phyloP scores from a whole-genome alignment of 2,113 vertebrate species.

The Calidris pugnax region DNA sequence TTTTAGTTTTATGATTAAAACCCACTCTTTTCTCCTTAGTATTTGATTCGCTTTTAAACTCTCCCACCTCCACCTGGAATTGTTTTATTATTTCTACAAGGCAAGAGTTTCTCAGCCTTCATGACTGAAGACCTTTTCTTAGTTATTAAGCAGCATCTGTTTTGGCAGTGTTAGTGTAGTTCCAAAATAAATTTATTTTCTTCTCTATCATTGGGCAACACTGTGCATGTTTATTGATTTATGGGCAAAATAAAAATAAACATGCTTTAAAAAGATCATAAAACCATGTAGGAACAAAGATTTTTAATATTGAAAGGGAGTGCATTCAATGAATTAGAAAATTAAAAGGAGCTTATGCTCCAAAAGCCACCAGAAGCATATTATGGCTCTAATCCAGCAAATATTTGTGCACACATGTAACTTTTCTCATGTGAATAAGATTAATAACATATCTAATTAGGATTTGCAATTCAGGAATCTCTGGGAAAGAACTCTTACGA shows the following conservation, averaged over 20 bases:
- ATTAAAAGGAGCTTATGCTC: slow-evolving; percentile 17
- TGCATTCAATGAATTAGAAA: slow-evolving; percentile 20
- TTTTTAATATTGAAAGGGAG: background rate
- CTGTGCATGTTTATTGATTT: background rate
- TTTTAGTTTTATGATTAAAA: background rate
- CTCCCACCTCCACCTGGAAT: background rate
- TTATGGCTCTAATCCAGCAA: slow-evolving; percentile 36
- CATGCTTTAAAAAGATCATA: background rate
- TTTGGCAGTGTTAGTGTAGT: background rate
- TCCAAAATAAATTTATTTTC: background rate
- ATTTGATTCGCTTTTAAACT: background rate
- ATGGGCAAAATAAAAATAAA: background rate
- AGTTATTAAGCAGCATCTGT: background rate
- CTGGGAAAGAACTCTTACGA: background rate
- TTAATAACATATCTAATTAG: slow-evolving; percentile 49
- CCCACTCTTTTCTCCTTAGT: background rate
- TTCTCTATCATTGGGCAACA: background rate
- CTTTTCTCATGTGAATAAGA: slow-evolving; percentile 26
- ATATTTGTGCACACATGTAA: slow-evolving; percentile 36
- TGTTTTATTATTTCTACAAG: background rate
- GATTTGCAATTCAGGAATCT: slow-evolving; percentile 14
- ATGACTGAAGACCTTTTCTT: background rate
- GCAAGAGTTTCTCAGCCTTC: background rate
- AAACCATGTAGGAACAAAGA: background rate
- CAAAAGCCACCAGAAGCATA: background rate